Conservation (phyloP, 2,797 vertebrate species). For the Antennarius maculatus region DNA sequence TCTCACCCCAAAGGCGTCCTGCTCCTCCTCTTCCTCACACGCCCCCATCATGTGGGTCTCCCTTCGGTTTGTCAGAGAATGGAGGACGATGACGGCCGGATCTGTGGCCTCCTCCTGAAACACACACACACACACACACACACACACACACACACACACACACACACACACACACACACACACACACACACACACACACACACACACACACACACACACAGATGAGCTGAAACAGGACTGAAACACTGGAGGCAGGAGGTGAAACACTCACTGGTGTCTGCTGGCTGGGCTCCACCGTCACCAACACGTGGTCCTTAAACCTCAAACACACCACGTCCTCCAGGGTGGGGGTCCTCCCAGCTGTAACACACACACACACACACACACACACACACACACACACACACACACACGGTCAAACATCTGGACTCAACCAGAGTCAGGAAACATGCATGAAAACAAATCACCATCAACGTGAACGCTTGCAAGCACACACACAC, state of each 20-base stretch:
- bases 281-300: conserved; percentile 84
- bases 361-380: conserved; percentile 64
- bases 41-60: conserved; percentile 92
- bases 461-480: too few species aligned
- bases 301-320: conserved; percentile 84
- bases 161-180: conserved; percentile 11
- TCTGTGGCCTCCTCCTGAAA: conserved; percentile 83
- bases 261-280: conserved; percentile 81
- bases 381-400: neutral
- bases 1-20: conserved; percentile 72
- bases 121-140: conserved; percentile 17
- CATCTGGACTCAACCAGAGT: neutral
- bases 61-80: conserved; percentile 89
- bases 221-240: too few species aligned
- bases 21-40: conserved; percentile 60
- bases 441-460: too few species aligned
- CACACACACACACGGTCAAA: neutral
- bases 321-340: conserved; percentile 83
- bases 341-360: conserved; percentile 81
- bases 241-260: neutral
- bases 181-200: conserved; percentile 15
- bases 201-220: conserved; percentile 1
- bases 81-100: conserved; percentile 86
- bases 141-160: conserved; percentile 4
- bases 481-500: too few species aligned